These are phyloP conservation scores for Thymelicus acteon DNA, from an alignment of 2,888 invertebrate genomes.

Conservation along the genomic window DNA sequence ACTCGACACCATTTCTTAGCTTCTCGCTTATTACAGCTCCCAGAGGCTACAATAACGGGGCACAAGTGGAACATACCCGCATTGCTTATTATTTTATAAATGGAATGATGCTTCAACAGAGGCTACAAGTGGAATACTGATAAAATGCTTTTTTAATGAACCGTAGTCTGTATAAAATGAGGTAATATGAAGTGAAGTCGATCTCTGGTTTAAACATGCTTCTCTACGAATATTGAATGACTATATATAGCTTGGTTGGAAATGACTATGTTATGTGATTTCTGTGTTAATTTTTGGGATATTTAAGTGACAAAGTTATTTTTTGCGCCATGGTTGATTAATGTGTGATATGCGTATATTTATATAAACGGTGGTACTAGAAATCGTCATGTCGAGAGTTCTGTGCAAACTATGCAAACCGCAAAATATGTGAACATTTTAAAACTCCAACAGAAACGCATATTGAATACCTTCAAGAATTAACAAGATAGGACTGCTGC, in stretches of 20 bases:
- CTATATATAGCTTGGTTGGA: neutral
- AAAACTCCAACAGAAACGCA: no score
- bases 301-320: no score
- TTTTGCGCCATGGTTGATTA: no score
- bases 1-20: slow-evolving; percentile 33
- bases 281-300: no score
- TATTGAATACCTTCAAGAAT: no score
- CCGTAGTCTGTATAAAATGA: neutral
- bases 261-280: neutral
- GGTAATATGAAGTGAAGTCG: neutral
- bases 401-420: no score
- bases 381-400: no score
- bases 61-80: slow-evolving; percentile 32
- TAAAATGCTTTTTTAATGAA: slow-evolving; percentile 3
- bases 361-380: no score
- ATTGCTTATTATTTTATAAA: slow-evolving; percentile 31
- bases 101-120: slow-evolving; percentile 25
- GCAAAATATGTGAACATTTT: no score
- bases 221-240: neutral
- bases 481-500: no score
- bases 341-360: no score
- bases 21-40: slow-evolving; percentile 32
- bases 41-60: slow-evolving; percentile 29
- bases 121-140: neutral
- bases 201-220: neutral